A percentile compares a stretch with the other conserved stretches of the same genome.
These are phyloP conservation scores for Monopis laevigella DNA, from an alignment of 2,888 invertebrate species.

Conservation along the genomic window DNA sequence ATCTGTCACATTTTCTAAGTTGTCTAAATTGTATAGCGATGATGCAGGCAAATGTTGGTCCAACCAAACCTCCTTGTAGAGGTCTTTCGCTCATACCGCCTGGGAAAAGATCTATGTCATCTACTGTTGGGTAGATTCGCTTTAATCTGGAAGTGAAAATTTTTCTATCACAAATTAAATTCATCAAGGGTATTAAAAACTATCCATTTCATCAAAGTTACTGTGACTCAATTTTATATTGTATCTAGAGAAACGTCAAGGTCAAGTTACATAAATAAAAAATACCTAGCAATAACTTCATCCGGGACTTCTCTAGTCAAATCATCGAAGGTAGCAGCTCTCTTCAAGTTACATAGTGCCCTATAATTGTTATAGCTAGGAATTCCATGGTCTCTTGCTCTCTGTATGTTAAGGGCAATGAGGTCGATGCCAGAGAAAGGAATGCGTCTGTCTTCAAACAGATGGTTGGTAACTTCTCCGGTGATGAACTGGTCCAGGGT, in stretches of 20 bases:
- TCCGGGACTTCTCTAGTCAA: slow-evolving; percentile 86
- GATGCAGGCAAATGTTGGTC: slow-evolving; percentile 94
- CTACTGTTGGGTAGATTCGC: slow-evolving; percentile 86
- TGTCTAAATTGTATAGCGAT: slow-evolving; percentile 94
- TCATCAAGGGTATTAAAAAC: too few species aligned
- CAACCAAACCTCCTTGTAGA: slow-evolving; percentile 89
- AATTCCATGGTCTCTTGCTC: slow-evolving; percentile 88
- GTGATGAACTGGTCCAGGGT: slow-evolving; percentile 93
- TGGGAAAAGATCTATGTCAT: slow-evolving; percentile 96
- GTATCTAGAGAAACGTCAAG: too few species aligned
- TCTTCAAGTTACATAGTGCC: slow-evolving; percentile 87
- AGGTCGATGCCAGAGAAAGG: slow-evolving; percentile 94
- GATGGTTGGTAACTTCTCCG: slow-evolving; percentile 93
- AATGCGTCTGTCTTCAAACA: slow-evolving; percentile 89
- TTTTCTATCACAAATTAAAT: too few species aligned
- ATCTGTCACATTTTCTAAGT: slow-evolving; percentile 91
- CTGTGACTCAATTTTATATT: too few species aligned
- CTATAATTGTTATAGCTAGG: slow-evolving; percentile 92
- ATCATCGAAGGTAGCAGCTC: slow-evolving; percentile 87
- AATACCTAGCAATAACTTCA: slow-evolving; percentile 75
- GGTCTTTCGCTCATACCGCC: slow-evolving; percentile 92
- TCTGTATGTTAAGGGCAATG: slow-evolving; percentile 89
- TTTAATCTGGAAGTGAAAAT: slow-evolving; percentile 65
- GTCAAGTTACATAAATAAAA: background rate
- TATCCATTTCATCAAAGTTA: too few species aligned